Evolutionary conservation across 2,888 invertebrate genomes (phyloP).

Genomic region (Parthenolecanium corni): DNA sequence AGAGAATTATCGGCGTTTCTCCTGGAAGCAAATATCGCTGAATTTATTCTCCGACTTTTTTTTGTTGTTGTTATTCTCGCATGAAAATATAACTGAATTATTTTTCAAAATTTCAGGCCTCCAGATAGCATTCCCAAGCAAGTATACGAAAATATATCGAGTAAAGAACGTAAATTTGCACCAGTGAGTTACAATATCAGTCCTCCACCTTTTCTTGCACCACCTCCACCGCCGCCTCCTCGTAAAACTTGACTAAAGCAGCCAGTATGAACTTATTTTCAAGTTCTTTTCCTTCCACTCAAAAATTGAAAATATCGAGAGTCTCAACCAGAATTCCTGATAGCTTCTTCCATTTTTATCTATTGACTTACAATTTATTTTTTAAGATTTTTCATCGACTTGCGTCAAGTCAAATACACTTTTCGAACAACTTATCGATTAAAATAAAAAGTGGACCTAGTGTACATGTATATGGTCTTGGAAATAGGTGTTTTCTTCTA

Average conservation of each 20-base stretch:
- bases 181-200: constrained; percentile 31
- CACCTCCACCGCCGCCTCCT: constrained; percentile 33
- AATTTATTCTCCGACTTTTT: no score
- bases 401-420: no score
- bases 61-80: no score
- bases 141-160: constrained; percentile 45
- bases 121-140: constrained; percentile 44
- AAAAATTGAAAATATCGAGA: not conserved
- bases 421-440: no score
- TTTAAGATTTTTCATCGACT: no score
- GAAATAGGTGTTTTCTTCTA: no score
- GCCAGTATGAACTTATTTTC: not conserved
- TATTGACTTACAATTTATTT: no score
- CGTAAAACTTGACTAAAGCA: constrained; percentile 4
- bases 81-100: no score
- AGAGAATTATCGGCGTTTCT: no score
- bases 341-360: not conserved
- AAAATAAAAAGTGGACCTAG: no score
- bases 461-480: no score
- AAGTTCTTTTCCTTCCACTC: not conserved
- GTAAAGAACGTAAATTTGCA: constrained; percentile 37
- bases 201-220: constrained; percentile 32
- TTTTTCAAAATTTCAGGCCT: constrained; percentile 38
- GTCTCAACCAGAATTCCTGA: not conserved
- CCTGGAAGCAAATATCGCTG: no score